Percentiles rank a stretch among this genome's conserved stretches.
Evolutionary conservation across 2,888 invertebrate genomes (phyloP).

Genomic region (Nymphalis polychloros): DNA sequence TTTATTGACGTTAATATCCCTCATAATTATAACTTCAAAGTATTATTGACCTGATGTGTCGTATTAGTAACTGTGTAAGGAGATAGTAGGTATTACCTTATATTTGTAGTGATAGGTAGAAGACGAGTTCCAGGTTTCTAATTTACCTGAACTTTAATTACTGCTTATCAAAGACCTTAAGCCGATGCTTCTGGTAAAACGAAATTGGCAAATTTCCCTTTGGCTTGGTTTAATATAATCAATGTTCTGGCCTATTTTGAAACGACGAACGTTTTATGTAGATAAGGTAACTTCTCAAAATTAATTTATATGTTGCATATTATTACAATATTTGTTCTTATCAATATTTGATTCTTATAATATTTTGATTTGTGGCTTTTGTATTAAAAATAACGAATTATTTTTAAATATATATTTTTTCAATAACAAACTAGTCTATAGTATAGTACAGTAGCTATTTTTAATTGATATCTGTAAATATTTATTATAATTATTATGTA

Average conservation of each 20-base stretch:
- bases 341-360: neutral
- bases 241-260: neutral
- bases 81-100: neutral
- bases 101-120: slow-evolving; percentile 6
- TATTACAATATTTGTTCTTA: neutral
- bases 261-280: neutral
- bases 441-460: too few species aligned
- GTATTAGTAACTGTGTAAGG: neutral
- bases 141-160: slow-evolving; percentile 11
- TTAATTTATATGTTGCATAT: neutral
- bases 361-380: neutral
- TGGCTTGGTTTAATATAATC: slow-evolving; percentile 1
- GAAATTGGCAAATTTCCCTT: slow-evolving; percentile 12
- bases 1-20: too few species aligned
- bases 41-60: neutral
- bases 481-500: too few species aligned
- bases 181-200: slow-evolving; percentile 1
- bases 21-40: too few species aligned
- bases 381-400: too few species aligned
- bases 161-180: slow-evolving; percentile 3
- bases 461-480: too few species aligned
- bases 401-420: too few species aligned
- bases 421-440: too few species aligned
- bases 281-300: neutral
- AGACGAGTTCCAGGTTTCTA: slow-evolving; percentile 1